phyloP scores from a whole-genome alignment of 2,888 invertebrate species.

The Ceraclea dissimilis region DNA sequence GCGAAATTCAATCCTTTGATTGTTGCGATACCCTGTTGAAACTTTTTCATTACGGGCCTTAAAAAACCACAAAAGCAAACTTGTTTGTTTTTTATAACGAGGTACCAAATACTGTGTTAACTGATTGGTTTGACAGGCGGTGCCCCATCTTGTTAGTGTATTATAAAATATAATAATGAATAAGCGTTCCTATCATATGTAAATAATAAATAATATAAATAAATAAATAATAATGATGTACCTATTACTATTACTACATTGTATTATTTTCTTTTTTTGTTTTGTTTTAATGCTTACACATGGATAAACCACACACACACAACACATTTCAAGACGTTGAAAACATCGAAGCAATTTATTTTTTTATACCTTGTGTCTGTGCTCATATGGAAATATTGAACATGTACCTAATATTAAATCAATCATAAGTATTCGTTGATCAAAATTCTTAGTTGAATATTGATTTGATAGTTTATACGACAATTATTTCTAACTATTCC shows the following conservation, averaged over 20 bases:
- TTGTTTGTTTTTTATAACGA: slow-evolving; percentile 8
- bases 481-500: no score
- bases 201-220: background rate
- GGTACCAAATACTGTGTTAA: slow-evolving; percentile 6
- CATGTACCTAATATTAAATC: no score
- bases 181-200: slow-evolving; percentile 3
- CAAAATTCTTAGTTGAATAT: no score
- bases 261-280: slow-evolving; percentile 3
- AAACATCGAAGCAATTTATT: no score
- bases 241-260: no score
- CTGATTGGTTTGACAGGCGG: slow-evolving; percentile 18
- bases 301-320: background rate
- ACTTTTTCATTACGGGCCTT: background rate
- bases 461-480: no score
- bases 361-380: no score
- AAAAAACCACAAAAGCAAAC: slow-evolving; percentile 3
- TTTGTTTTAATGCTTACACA: slow-evolving; percentile 13
- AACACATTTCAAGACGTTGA: no score
- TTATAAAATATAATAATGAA: slow-evolving; percentile 15
- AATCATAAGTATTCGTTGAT: background rate
- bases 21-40: background rate
- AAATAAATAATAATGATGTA: no score
- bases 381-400: no score
- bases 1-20: no score
- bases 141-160: slow-evolving; percentile 12